A percentile compares a stretch with the other conserved stretches of the same genome.
Evolutionary conservation across 2,888 invertebrate species (phyloP).

Genomic region (Xestia c-nigrum): DNA sequence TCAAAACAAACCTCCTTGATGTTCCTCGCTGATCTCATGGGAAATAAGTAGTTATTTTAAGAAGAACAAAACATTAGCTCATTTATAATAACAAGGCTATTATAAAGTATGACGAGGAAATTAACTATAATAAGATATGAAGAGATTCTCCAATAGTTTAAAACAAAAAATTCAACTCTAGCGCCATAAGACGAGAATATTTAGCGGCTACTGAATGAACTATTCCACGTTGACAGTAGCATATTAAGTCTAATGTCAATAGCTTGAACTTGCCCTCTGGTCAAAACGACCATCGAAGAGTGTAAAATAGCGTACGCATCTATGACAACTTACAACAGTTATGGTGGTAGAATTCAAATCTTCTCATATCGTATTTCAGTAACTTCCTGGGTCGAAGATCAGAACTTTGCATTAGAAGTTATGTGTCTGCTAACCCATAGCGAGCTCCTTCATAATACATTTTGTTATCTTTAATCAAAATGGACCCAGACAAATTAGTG

Average conservation of each 20-base stretch:
- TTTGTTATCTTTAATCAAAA: constrained; percentile 42
- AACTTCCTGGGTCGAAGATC: constrained; percentile 33
- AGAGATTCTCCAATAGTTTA: neutral
- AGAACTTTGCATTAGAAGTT: constrained; percentile 36
- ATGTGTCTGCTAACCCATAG: constrained; percentile 38
- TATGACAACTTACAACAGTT: neutral
- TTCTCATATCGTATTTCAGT: neutral
- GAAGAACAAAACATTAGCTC: constrained; percentile 45
- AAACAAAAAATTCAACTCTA: neutral
- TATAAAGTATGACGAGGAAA: constrained; percentile 10
- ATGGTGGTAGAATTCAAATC: constrained; percentile 11
- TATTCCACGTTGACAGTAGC: neutral
- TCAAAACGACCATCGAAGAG: neutral
- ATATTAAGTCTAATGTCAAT: neutral
- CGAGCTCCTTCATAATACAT: constrained; percentile 24
- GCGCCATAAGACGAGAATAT: neutral
- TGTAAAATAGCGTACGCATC: neutral
- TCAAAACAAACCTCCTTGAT: constrained; percentile 49
- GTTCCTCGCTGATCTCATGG: constrained; percentile 48
- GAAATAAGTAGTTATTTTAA: constrained; percentile 47
- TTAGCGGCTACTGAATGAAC: neutral
- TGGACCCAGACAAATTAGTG: constrained; percentile 28
- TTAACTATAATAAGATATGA: neutral
- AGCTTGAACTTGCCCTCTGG: neutral
- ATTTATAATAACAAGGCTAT: constrained; percentile 50